Conservation (phyloP, 2,113 vertebrate genomes). For the Leucosticte australis region DNA sequence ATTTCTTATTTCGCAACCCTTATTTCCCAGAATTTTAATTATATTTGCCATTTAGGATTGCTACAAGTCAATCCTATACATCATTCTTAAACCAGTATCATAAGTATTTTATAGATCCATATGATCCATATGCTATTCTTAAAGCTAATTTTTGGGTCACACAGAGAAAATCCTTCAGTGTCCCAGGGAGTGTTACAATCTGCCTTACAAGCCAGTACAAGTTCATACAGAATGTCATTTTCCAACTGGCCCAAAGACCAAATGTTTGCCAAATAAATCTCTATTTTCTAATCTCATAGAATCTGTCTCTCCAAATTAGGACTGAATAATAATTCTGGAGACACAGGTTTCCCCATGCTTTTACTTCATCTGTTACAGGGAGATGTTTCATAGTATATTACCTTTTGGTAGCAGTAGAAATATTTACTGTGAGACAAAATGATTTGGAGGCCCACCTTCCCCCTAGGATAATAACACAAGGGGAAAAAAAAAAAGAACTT, state of each 20-base stretch:
- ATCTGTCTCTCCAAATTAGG: not conserved
- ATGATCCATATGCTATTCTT: not conserved
- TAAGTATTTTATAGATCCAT: not conserved
- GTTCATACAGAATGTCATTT: not conserved
- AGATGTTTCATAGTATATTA: not conserved
- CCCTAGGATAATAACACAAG: not conserved
- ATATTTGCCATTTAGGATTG: not conserved
- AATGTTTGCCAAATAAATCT: not conserved
- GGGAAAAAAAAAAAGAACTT: not conserved
- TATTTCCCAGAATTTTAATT: not conserved
- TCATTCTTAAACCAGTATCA: not conserved
- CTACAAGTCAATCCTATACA: not conserved
- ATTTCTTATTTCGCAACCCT: not conserved
- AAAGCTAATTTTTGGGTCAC: not conserved
- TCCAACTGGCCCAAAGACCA: not conserved
- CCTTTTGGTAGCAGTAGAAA: not conserved
- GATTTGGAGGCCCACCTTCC: not conserved
- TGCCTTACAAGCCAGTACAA: not conserved
- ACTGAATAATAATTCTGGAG: not conserved
- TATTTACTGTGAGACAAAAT: not conserved
- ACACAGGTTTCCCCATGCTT: not conserved
- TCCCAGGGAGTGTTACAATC: not conserved
- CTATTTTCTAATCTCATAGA: not conserved
- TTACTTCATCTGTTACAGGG: not conserved
- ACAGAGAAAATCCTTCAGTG: not conserved